Evolutionary conservation across 2,888 invertebrate genomes (phyloP), one percentile per base, ranked within the genome.

Genomic region (Eupeodes latifasciatus): DNA sequence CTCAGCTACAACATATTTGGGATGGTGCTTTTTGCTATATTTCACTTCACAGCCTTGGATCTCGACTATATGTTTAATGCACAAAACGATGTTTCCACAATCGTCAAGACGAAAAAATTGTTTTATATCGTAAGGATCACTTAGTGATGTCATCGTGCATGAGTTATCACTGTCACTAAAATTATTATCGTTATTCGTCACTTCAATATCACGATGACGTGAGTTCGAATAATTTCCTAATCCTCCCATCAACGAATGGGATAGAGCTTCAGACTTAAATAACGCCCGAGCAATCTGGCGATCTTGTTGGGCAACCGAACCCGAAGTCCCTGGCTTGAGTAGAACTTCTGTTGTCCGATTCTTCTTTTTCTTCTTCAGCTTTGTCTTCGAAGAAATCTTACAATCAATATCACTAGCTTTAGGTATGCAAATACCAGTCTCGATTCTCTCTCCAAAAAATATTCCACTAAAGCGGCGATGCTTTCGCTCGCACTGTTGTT

Each of bases 51-150:
- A 90, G 0, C 92, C 93, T 67, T 91, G 91, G 14, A 91, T 91
- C 76, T 93, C 94, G 2, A 90, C 90, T 36, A 94, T 92, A 89
- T 94, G 93, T 79, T 91, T 85, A 78, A 92, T 92, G 81, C 91
- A 92, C 44, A 93, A 81, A 90, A 93, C 87, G 53, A 93, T 93
- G 90, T 92, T 93, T 89, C 94, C 94, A 82, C 92, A 90, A 66
- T 94, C 94, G 90, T 93, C 93, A 72, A 94, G 92, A 69, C 92
- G 93, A 90, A 94, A 94, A 91, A 93, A 93, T 90, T 93, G 91
- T 81, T 92, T 92, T 77, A 93, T 92, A 81, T 93, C 93, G 64
- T 92, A 93, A 75, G 92, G 93, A 91, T 93, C 93, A 86, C 92
- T 27, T 3, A 12, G 57, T 7, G 27, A 6, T 10, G 40, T 62